Evolutionary conservation across 2,113 vertebrate species (phyloP).

Genomic region (Heliornis fulica): DNA sequence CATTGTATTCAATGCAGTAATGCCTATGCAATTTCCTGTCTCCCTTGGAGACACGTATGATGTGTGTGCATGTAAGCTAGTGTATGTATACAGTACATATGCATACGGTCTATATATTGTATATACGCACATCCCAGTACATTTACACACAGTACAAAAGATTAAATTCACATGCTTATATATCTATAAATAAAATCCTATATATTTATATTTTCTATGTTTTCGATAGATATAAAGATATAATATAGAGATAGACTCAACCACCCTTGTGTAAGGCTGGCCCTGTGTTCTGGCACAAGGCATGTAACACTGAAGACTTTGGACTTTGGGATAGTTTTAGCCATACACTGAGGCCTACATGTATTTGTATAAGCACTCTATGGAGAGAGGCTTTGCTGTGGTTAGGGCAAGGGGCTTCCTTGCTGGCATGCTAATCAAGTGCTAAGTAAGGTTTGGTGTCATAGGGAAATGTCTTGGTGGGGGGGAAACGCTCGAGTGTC

Average conservation of each 20-base stretch:
- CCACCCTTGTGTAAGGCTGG: slow-evolving; percentile 56
- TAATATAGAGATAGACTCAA: slow-evolving; percentile 75
- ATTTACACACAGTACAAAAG: slow-evolving; percentile 72
- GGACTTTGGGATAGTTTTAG: slow-evolving; percentile 46
- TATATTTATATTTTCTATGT: slow-evolving; percentile 85
- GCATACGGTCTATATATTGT: slow-evolving; percentile 69
- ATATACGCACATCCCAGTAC: slow-evolving; percentile 72
- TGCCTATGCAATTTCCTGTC: slow-evolving; percentile 81
- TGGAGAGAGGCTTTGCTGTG: not conserved
- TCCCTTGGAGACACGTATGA: slow-evolving; percentile 62
- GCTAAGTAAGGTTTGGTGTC: not conserved
- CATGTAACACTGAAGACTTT: slow-evolving; percentile 29
- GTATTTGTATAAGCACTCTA: not conserved
- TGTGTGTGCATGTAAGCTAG: slow-evolving; percentile 71
- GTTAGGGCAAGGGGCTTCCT: not conserved
- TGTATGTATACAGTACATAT: slow-evolving; percentile 66
- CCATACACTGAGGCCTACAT: slow-evolving; percentile 34
- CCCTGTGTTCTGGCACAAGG: slow-evolving; percentile 53
- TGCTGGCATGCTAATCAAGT: not conserved
- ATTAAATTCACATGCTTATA: slow-evolving; percentile 76
- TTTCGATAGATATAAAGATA: slow-evolving; percentile 79
- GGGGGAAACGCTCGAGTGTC: not conserved
- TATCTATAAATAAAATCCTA: slow-evolving; percentile 82
- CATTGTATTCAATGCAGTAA: slow-evolving; percentile 69
- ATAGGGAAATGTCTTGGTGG: not conserved